Conservation (phyloP, 2,797 vertebrate genomes). For the Poeciliopsis infans region DNA sequence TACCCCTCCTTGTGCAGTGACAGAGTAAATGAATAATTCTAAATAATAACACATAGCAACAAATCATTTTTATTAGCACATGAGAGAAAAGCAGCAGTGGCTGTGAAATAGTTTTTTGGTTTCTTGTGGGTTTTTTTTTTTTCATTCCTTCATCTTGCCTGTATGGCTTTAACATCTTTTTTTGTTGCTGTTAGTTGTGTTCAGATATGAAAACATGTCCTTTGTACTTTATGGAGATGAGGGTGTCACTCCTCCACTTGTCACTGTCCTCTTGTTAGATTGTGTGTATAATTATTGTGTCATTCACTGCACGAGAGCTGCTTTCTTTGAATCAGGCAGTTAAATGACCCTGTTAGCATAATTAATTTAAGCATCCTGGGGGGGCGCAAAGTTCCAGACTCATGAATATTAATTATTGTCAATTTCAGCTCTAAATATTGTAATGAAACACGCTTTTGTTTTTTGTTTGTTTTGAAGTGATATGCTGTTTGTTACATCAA, state of each 20-base stretch:
- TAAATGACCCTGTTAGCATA: conserved; percentile 81
- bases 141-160: conserved; percentile 70
- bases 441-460: conserved; percentile 67
- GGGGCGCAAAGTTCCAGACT: conserved; percentile 65
- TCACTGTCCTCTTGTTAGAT: conserved; percentile 74
- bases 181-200: conserved; percentile 44
- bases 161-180: conserved; percentile 52
- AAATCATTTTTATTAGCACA: conserved; percentile 92
- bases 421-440: conserved; percentile 64
- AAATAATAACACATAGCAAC: conserved; percentile 94
- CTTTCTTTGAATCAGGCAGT: conserved; percentile 78
- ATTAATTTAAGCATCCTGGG: conserved; percentile 79
- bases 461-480: conserved; percentile 56
- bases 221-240: conserved; percentile 75
- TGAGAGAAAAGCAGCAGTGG: conserved; percentile 63
- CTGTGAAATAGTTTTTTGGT: conserved; percentile 61
- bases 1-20: conserved; percentile 94
- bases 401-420: conserved; percentile 77
- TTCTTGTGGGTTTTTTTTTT: conserved; percentile 9
- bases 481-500: conserved; percentile 48
- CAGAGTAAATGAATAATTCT: conserved; percentile 96
- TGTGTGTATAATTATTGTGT: conserved; percentile 78
- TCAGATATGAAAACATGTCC: conserved; percentile 42
- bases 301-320: conserved; percentile 71
- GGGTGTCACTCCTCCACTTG: conserved; percentile 68